These are phyloP conservation scores for Halotydeus destructor DNA, from an alignment of 1,140 invertebrate genomes.

Conservation along the genomic window DNA sequence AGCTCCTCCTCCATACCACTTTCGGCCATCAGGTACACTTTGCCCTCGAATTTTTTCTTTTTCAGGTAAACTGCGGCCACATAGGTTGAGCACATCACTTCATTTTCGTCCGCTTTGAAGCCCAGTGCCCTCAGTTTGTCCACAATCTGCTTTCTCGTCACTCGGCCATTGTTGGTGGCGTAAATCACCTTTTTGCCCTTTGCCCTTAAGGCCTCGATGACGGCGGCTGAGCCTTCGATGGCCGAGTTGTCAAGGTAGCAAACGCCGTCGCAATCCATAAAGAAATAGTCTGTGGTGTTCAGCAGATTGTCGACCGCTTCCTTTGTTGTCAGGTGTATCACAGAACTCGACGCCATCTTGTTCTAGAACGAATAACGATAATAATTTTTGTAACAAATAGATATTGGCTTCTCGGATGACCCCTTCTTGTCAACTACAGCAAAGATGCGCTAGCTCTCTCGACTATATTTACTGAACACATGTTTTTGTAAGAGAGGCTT, in stretches of 20 bases:
- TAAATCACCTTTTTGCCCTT: constrained; percentile 11
- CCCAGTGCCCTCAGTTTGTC: background rate
- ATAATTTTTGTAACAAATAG: no score
- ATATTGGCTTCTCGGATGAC: no score
- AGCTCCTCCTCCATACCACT: background rate
- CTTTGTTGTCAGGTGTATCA: no score
- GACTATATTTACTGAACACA: no score
- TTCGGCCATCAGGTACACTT: background rate
- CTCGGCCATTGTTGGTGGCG: constrained; percentile 83
- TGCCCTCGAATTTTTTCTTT: background rate
- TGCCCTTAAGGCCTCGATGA: background rate
- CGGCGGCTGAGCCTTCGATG: constrained; percentile 1
- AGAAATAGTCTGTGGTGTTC: constrained; percentile 48
- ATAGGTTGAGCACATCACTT: background rate
- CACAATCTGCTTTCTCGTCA: constrained; percentile 49
- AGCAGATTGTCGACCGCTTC: constrained; percentile 33
- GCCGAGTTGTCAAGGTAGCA: constrained; percentile 4
- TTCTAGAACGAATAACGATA: no score
- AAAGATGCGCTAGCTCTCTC: no score
- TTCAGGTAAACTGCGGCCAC: background rate
- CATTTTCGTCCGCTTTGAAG: background rate
- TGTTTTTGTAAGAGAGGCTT: no score
- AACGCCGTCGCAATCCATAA: constrained; percentile 61
- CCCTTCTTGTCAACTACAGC: no score
- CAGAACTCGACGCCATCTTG: no score